Base-by-base conservation (phyloP, 2,797 vertebrate species). In the Tinamus major region DNA sequence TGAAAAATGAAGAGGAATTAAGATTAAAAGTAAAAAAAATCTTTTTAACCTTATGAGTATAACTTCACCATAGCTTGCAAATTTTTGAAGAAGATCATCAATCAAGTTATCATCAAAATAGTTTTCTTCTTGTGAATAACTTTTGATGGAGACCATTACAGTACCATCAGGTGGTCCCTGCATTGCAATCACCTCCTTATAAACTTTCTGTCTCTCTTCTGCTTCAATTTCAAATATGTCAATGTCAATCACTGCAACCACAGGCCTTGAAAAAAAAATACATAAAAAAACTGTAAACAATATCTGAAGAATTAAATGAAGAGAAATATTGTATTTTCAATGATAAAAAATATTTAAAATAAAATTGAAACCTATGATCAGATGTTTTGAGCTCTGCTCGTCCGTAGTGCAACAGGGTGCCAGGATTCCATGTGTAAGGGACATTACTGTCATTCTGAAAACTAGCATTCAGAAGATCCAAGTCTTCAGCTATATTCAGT, bases 381-480 rank as follows among this genome's bases (percentile, higher is more conserved):
- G 99, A 99, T 19, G 99, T 99, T 97, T 99, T 99, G 20, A 99
- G 98, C 96, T 99, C 99, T 6, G 99, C 99, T 95, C 99, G 98
- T 96, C 99, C 98, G 0, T 99, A 99, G 96, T 99, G 99, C 95
- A 99, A 98, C 90, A 99, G 97, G 46, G 97, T 98, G 56, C 99
- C 99, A 63, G 99, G 98, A 87, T 96, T 98, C 99, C 99, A 99
- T 0, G 98, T 97, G 37, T 98, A 98, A 51, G 98, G 80, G 33
- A 98, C 94, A 39, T 98, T 98, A 69, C 98, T 98, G 41, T 98
- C 98, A 84, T 98, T 98, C 14, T 97, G 98, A 90, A 98, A 98
- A 88, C 94, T 97, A 6, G 98, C 98, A 41, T 99, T 99, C 4
- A 99, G 98, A 63, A 99, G 98, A 94, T 99, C 99, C 96, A 99